Evolutionary conservation across 2,113 vertebrate genomes (phyloP).

Genomic region (Oplegnathus fasciatus): DNA sequence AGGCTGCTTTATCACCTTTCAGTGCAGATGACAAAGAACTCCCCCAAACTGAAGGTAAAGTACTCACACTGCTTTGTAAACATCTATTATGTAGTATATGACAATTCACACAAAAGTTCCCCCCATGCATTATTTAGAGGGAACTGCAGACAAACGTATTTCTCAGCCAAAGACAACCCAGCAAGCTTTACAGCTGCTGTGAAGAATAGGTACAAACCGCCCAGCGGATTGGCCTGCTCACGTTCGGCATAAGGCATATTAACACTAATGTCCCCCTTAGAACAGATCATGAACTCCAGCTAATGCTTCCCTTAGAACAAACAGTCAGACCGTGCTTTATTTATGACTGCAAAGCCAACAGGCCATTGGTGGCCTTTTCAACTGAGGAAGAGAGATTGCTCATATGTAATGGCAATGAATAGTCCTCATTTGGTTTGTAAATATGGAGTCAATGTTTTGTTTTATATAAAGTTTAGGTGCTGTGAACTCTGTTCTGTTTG

Average conservation of each 20-base stretch:
- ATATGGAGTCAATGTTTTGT: constrained; percentile 29
- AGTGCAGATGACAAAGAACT: constrained; percentile 85
- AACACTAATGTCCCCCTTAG: constrained; percentile 65
- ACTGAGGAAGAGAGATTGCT: constrained; percentile 70
- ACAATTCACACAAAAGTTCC: constrained; percentile 88
- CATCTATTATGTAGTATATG: constrained; percentile 87
- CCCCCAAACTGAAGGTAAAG: constrained; percentile 80
- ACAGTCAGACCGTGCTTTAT: constrained; percentile 66
- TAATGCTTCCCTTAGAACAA: constrained; percentile 71
- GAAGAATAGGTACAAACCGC: constrained; percentile 72
- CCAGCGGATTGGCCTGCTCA: constrained; percentile 59
- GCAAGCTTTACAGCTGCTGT: constrained; percentile 76
- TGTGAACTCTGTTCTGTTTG: background rate
- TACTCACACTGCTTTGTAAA: constrained; percentile 86
- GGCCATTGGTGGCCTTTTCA: constrained; percentile 79
- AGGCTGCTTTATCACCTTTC: constrained; percentile 79
- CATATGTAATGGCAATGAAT: constrained; percentile 40
- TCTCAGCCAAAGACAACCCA: constrained; percentile 78
- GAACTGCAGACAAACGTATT: constrained; percentile 74
- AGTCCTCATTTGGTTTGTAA: constrained; percentile 54
- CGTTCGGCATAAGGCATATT: constrained; percentile 52
- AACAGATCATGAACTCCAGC: constrained; percentile 64
- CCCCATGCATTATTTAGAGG: constrained; percentile 91
- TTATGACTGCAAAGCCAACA: constrained; percentile 70
- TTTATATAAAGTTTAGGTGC: constrained; percentile 25